Evolutionary conservation across 2,888 invertebrate species (phyloP), one percentile per base, ranked within the genome.

Genomic region (Cephalotes varians): DNA sequence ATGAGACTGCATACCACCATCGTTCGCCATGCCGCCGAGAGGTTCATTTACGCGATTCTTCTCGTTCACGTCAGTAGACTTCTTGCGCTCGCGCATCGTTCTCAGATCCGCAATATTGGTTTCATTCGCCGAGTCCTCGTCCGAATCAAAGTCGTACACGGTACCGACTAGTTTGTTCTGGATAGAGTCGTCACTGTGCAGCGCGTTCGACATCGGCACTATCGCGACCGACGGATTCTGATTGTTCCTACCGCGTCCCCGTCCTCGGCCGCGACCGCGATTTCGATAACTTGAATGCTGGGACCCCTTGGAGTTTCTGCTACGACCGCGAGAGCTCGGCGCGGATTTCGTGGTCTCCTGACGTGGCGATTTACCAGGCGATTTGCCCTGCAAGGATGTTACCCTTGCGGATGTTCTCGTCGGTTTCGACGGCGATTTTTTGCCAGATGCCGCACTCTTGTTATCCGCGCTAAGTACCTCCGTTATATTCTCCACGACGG

Each of bases 131-230:
- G 97, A 96, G 93, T 98, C 98, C 91, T 98, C 98, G 86, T 98
- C 97, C 87, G 97, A 97, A 93, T 98, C 97, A 87, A 97, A 96
- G 93, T 97, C 98, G 91, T 98, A 98, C 1, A 98, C 98, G 2
- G 98, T 98, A 10, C 98, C 98, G 9, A 97, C 97, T 51, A 98
- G 95, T 93, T 98, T 98, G 93, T 97, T 97, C 87, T 97, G 97
- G 83, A 97, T 97, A 2, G 97, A 97, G 90, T 96, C 96, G 31
- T 96, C 96, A 81, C 96, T 95, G 80, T 96, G 96, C 54, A 95
- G 93, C 0, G 88, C 86, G 74, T 90, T 91, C 0, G 87, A 81
- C 47, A 91, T 83, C 4, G 90, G 82, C 9, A 91, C 77, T 58
- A 91, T 60, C 2, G 90, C 62, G 18, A 90, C 84, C 12, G 87